Conservation (phyloP, 2,113 vertebrate species). For the Calypte anna region DNA sequence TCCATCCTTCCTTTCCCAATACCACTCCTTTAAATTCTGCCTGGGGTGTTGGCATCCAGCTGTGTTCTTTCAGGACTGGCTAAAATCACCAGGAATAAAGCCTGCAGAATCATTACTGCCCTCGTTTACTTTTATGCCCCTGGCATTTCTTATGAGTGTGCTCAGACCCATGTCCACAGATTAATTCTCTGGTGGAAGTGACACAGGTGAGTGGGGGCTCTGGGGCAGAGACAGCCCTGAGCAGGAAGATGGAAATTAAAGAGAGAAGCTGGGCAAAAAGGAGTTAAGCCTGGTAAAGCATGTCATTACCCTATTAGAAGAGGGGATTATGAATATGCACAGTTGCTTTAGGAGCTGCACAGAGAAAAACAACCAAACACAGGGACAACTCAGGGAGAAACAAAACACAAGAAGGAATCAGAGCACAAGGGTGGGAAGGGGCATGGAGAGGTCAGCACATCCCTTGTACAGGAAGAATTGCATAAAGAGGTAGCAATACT, state of each 20-base stretch:
- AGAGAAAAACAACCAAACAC: background rate
- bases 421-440: background rate
- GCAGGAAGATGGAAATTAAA: background rate
- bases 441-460: rapidly evolving
- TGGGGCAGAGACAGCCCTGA: background rate
- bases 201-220: background rate
- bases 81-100: background rate
- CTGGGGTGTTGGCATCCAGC: background rate
- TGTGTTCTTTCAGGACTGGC: background rate
- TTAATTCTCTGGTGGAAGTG: background rate
- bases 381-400: background rate
- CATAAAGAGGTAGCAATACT: background rate
- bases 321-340: background rate
- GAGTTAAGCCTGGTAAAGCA: background rate
- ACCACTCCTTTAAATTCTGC: background rate
- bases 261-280: background rate
- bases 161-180: background rate
- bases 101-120: background rate
- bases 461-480: background rate
- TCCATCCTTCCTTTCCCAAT: background rate
- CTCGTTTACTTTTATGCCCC: background rate
- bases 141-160: background rate
- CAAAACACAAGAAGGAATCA: background rate
- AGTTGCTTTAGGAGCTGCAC: background rate
- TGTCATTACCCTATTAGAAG: background rate